These are phyloP conservation scores for Sitobion miscanthi DNA, from an alignment of 1,140 invertebrate genomes.

Conservation along the genomic window DNA sequence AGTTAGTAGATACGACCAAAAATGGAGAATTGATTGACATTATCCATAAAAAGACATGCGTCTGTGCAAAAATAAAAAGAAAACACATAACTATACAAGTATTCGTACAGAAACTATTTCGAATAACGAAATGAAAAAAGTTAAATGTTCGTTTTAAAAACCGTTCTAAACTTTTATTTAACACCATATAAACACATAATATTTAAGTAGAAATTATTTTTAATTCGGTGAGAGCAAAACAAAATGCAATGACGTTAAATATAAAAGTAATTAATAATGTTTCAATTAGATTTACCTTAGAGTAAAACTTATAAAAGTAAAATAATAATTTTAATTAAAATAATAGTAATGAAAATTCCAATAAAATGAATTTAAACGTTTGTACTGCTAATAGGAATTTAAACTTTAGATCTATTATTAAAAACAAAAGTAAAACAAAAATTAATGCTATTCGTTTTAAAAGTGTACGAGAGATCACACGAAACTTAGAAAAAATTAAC, in stretches of 20 bases:
- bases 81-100: background rate
- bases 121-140: background rate
- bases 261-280: slow-evolving; percentile 23
- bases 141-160: background rate
- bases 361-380: slow-evolving; percentile 15
- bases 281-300: slow-evolving; percentile 11
- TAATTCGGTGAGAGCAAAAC: background rate
- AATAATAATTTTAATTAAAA: background rate
- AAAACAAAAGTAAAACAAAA: slow-evolving; percentile 34
- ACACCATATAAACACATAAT: background rate
- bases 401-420: slow-evolving; percentile 50
- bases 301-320: slow-evolving; percentile 11
- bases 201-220: background rate
- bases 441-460: slow-evolving; percentile 43
- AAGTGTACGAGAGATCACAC: slow-evolving; percentile 48
- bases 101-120: background rate
- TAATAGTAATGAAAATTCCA: slow-evolving; percentile 12
- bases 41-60: background rate
- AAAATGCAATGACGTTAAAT: background rate
- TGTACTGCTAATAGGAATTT: slow-evolving; percentile 49
- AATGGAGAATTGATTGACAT: background rate
- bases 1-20: slow-evolving; percentile 7
- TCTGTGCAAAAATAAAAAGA: background rate
- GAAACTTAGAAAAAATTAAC: slow-evolving; percentile 54
- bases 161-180: background rate